Evolutionary conservation across 1,140 invertebrate species (phyloP), one percentile per base, ranked within the genome.

Genomic region (Augochlora pura): DNA sequence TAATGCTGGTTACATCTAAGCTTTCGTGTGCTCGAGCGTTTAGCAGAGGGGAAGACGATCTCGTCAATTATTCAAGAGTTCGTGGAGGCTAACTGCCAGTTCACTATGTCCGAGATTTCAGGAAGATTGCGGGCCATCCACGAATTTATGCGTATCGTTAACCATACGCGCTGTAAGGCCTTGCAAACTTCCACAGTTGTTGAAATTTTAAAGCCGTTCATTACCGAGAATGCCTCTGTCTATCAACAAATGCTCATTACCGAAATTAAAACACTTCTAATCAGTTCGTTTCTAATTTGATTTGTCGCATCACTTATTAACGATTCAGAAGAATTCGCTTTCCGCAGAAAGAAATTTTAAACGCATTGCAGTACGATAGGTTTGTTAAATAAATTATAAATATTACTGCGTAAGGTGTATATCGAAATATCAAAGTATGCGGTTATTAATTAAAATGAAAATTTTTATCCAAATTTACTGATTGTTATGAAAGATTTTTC

Each of bases 21-120:
- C 62, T 79, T 74, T 79, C 77, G 71, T 74, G 77, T 79, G 32
- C 39, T 1, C 10, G 63, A 52, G 70, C 70, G 71, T 74, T 79
- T 74, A 81, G 62, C 60, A 46, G 79, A 84, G 77, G 82, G 78
- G 81, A 77, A 72, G 82, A 87, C 88, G 86, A 85, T 87, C 89
- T 89, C 85, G 77, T 93, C 87, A 93, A 93, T 92, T 93, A 93
- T 93, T 93, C 91, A 93, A 81, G 75, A 89, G 90, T 91, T 92
- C 87, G 90, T 89, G 88, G 57, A 87, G 88, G 90, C 90, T 92
- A 93, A 92, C 91, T 92, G 89, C 90, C 89, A 88, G 89, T 69
- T 84, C 80, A 65, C 83, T 65, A 86, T 86, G 88, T 88, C 91
- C 88, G 91, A 92, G 92, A 93, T 93, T 93, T 92, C 88, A 86